Conservation (phyloP, 2,113 vertebrate genomes). For the Pampusana beccarii region DNA sequence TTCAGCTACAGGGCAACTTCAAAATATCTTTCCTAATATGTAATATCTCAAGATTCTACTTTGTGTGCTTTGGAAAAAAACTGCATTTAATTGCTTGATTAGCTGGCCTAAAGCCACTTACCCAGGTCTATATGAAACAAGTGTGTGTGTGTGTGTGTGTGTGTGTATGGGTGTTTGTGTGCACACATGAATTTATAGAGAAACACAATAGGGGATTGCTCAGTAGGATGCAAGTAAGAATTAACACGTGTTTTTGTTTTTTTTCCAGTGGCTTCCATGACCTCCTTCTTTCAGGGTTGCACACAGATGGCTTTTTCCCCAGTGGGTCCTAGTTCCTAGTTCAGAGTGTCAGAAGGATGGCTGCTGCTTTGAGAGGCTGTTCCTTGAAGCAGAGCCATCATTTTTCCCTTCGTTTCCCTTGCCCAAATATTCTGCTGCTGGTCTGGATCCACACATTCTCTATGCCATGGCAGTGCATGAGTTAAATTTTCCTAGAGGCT, state of each 20-base stretch:
- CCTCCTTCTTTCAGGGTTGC: neutral
- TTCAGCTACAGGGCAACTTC: neutral
- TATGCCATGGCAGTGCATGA: neutral
- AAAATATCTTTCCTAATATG: neutral
- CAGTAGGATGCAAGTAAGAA: neutral
- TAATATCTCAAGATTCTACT: neutral
- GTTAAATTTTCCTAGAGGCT: neutral
- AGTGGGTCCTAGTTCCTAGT: neutral
- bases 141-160: neutral
- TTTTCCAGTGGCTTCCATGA: neutral
- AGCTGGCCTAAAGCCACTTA: neutral
- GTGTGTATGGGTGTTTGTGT: neutral
- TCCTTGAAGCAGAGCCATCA: neutral
- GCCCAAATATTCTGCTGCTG: neutral
- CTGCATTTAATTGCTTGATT: neutral
- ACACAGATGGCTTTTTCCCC: neutral
- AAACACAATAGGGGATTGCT: neutral
- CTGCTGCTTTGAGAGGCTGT: neutral
- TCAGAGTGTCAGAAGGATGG: neutral
- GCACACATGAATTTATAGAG: neutral
- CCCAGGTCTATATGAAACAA: neutral
- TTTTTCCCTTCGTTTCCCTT: neutral
- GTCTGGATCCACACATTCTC: neutral
- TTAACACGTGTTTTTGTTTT: neutral
- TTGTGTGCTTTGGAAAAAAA: neutral